Base-by-base conservation (phyloP, 1,140 invertebrate genomes). In the Oreohelix idahoensis region DNA sequence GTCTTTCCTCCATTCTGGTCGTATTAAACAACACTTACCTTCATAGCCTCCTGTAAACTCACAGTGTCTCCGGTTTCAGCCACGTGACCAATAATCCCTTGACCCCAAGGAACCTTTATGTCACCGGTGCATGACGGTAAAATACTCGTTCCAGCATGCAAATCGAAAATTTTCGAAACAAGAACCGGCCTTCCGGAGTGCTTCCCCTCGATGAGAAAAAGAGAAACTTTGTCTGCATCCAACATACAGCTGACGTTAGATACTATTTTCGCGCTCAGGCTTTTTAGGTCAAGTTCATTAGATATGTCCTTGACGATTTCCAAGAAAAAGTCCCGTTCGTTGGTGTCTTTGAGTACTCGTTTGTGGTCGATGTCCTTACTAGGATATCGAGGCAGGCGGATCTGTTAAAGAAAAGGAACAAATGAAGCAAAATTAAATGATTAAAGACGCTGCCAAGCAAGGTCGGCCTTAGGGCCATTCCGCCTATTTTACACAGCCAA, bases 271-370 rank as follows among this genome's bases (percentile, higher is more conserved):
- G 98, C 96, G 90, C 97, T 98, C 84, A 98, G 92, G 13, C 96
- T 97, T 83, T 96, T 94, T 17, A 98, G 95, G 88, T 98, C 97
- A 87, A 99, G 93, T 91, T 98, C 97, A 92, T 98, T 98, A 93
- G 97, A 98, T 87, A 99, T 98, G 91, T 98, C 97, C 93, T 98
- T 98, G 90, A 98, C 97, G 94, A 98, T 93, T 93, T 98, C 97
- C 92, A 98, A 97, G 89, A 99, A 97, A 83, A 98, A 95, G 92
- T 98, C 97, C 89, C 96, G 96, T 90, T 98, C 97, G 89, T 98
- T 97, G 81, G 97, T 93, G 79, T 96, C 95, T 88, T 86, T 81
- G 69, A 89, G 78, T 71, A 89, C 89, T 10, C 87, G 71, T 74
- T 89, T 89, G 63, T 87, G 84, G 49, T 91, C 90, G 42, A 90